Evolutionary conservation across 2,888 invertebrate species (phyloP).

Genomic region (Hirtodrosophila duncani): DNA sequence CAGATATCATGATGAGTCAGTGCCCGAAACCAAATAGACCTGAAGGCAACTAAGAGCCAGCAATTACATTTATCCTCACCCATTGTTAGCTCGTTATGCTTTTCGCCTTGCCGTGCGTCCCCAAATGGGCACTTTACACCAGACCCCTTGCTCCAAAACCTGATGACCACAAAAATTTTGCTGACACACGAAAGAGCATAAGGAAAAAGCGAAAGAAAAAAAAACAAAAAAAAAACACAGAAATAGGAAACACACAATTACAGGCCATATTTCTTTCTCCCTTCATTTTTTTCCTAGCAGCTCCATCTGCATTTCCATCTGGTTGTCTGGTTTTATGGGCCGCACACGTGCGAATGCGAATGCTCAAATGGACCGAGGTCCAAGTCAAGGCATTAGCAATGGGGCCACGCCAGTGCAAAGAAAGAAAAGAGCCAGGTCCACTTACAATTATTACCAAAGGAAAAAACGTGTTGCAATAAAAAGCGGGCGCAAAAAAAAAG

Average conservation of each 20-base stretch:
- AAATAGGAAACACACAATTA: conserved; percentile 36
- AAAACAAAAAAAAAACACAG: neutral
- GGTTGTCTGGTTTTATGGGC: conserved; percentile 25
- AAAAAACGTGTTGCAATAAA: conserved; percentile 40
- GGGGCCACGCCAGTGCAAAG: conserved; percentile 51
- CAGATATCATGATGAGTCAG: too few relatives aligned
- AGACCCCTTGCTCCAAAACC: too few relatives aligned
- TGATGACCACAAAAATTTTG: conserved; percentile 16
- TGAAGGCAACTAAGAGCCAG: neutral
- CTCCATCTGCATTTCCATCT: conserved; percentile 9
- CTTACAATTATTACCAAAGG: conserved; percentile 33
- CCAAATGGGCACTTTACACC: conserved; percentile 10
- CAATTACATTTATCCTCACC: conserved; percentile 1
- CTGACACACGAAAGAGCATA: conserved; percentile 29
- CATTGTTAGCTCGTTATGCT: neutral
- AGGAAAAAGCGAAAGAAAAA: too few relatives aligned
- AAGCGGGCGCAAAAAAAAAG: conserved; percentile 23
- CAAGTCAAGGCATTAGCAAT: conserved; percentile 27
- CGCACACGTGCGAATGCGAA: conserved; percentile 51
- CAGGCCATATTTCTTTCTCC: conserved; percentile 35
- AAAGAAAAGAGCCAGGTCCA: conserved; percentile 48
- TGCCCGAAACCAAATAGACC: too few relatives aligned
- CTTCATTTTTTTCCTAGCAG: neutral
- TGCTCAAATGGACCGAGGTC: too few relatives aligned
- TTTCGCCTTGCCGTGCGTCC: too few relatives aligned